A percentile compares a stretch with the other conserved stretches of the same genome.
Conservation (phyloP, 2,113 vertebrate genomes). For the Amphilophus citrinellus region DNA sequence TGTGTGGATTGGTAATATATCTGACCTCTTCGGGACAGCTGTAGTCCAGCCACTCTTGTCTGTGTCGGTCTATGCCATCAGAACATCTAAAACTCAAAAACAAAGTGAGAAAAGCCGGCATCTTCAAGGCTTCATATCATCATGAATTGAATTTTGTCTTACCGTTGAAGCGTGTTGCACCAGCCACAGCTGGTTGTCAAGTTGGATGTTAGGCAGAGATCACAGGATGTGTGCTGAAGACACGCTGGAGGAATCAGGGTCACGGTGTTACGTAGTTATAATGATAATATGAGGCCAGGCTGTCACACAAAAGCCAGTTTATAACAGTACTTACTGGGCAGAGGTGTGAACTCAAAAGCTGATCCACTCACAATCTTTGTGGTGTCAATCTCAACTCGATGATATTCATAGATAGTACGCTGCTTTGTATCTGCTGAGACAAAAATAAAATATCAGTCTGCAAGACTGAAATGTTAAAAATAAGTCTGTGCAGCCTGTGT, state of each 20-base stretch:
- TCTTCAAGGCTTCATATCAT: not conserved
- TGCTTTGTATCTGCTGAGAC: slow-evolving; percentile 81
- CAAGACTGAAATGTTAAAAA: not conserved
- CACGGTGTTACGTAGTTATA: not conserved
- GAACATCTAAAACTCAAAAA: slow-evolving; percentile 87
- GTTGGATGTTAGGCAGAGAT: slow-evolving; percentile 85
- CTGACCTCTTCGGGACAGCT: slow-evolving; percentile 91
- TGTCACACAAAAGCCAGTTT: not conserved
- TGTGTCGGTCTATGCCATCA: slow-evolving; percentile 91
- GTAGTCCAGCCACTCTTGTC: slow-evolving; percentile 93
- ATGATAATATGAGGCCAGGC: not conserved
- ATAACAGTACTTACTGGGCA: slow-evolving; percentile 89
- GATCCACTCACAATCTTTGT: slow-evolving; percentile 84
- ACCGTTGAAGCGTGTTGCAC: slow-evolving; percentile 96
- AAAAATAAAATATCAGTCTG: not conserved
- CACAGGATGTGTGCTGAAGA: slow-evolving; percentile 89
- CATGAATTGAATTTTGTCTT: not conserved
- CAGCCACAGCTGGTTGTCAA: slow-evolving; percentile 90
- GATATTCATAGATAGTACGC: slow-evolving; percentile 93
- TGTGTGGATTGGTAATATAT: not conserved
- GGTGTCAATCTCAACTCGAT: slow-evolving; percentile 90
- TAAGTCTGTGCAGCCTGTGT: not conserved
- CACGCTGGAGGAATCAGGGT: slow-evolving; percentile 83
- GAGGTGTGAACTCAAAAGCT: slow-evolving; percentile 89
- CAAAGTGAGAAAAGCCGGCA: not conserved